Evolutionary conservation across 2,113 vertebrate genomes (phyloP).

Genomic region (Lichenostomus cassidix): DNA sequence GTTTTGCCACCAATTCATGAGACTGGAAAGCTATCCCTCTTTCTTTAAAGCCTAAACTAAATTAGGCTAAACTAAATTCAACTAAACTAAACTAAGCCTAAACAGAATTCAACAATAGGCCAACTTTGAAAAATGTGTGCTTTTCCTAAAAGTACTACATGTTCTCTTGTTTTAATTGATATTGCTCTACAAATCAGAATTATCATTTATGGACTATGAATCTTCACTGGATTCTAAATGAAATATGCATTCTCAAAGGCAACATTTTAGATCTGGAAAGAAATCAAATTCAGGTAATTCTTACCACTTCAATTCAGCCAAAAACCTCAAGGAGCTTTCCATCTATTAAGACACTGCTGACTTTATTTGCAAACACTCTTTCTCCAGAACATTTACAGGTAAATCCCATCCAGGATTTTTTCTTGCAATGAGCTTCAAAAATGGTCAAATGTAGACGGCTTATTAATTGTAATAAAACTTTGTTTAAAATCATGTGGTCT

Average conservation of each 20-base stretch:
- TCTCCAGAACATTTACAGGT: neutral
- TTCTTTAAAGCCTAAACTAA: neutral
- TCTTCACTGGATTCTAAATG: neutral
- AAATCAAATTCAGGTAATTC: conserved; percentile 9
- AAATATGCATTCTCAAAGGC: neutral
- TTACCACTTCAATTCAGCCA: neutral
- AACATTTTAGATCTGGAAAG: neutral
- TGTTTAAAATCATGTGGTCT: neutral
- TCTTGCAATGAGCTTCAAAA: neutral
- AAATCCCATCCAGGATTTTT: neutral
- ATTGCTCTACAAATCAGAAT: neutral
- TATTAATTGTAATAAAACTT: neutral
- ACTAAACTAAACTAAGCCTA: too few species aligned
- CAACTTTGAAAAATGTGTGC: neutral
- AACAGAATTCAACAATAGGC: neutral
- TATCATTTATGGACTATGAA: neutral
- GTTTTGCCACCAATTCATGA: conserved; percentile 37
- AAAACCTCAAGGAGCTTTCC: neutral
- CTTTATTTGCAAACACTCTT: neutral
- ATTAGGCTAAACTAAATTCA: too few species aligned
- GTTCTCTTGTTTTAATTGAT: neutral
- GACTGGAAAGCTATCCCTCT: neutral
- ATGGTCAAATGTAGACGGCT: neutral
- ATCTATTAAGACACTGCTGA: neutral
- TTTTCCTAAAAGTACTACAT: neutral